phyloP scores from a whole-genome alignment of 2,113 vertebrate species.

The Picathartes gymnocephalus region DNA sequence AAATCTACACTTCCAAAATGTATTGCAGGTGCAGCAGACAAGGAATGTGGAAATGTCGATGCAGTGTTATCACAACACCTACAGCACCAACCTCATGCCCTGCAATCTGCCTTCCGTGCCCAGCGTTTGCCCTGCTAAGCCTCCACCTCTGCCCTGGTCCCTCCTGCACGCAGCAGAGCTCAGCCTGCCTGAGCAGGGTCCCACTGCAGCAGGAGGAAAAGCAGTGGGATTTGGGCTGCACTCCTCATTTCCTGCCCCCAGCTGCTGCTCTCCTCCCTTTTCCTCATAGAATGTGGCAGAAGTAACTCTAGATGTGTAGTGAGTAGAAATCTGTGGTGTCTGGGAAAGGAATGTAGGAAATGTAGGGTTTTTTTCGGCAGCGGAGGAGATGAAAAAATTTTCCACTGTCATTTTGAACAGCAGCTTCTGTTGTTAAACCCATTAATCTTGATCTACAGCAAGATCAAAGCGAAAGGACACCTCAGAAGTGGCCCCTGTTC shows the following conservation, averaged over 20 bases:
- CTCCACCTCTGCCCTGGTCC: background rate
- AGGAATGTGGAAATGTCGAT: fast-evolving
- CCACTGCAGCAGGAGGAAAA: background rate
- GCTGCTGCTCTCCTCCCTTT: background rate
- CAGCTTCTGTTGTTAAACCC: background rate
- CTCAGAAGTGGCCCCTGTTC: background rate
- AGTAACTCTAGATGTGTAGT: background rate
- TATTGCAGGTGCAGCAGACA: background rate
- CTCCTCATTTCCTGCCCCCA: background rate
- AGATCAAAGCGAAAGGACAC: background rate
- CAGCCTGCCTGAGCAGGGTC: background rate
- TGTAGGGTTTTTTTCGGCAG: fast-evolving
- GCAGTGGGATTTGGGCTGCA: background rate
- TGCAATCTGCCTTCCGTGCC: background rate
- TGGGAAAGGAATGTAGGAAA: background rate
- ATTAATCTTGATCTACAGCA: background rate
- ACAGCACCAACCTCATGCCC: background rate
- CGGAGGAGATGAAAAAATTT: background rate
- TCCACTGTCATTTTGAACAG: background rate
- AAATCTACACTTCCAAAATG: fast-evolving
- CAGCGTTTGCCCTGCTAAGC: background rate
- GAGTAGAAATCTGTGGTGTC: background rate
- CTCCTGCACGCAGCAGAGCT: background rate
- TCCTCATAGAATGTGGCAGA: background rate
- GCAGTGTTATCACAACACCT: background rate